Evolutionary conservation across 2,888 invertebrate species (phyloP), one percentile per base, ranked within the genome.

Genomic region (Leptura quadrifasciata): DNA sequence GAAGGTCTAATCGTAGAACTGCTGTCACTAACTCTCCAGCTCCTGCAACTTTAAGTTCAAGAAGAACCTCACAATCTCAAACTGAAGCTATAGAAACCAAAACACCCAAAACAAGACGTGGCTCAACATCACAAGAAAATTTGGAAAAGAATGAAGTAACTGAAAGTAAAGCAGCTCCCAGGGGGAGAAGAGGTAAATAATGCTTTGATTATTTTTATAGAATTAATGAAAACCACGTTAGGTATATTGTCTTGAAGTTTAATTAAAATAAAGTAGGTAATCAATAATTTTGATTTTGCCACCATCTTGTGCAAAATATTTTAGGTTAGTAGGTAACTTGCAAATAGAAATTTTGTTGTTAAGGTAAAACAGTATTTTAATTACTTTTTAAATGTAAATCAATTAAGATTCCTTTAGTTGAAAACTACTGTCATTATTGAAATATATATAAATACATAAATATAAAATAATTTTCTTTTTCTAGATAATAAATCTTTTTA

Each of bases 1-100:
- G 84, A 78, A 80, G 84, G 54, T 84, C 84, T 12, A 76, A 73
- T 58, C 79, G 84, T 55, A 79, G 79, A 17, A 68, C 71, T 63
- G 74, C 71, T 17, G 73, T 72, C n/a, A 75, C 71, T 0, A 75
- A 20, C 61, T 64, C 74, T 18, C 39, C 75, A 18, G 63, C 67
- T 6, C 76, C 79, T 58, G 65, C 74, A 12, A 55, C 31, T 20
- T 12, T 57, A 61, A 47, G 5, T 18, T n/a, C 75, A 21, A 63
- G 54, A 64, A 35, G 71, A 71, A 31, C 21, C 15, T 69, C 39
- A 24, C 57, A 58, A n/a, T 57, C 58, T n/a, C 21, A 39, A 27
- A 39, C 21, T 27, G 70, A 71, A 71, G 12, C 55, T 0, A 24
- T 35, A 20, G 63, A 63, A 17, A 39, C 63, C 12, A 75, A 75